These are phyloP conservation scores for Heterotilapia buettikoferi DNA, from an alignment of 2,113 vertebrate species.

Conservation along the genomic window DNA sequence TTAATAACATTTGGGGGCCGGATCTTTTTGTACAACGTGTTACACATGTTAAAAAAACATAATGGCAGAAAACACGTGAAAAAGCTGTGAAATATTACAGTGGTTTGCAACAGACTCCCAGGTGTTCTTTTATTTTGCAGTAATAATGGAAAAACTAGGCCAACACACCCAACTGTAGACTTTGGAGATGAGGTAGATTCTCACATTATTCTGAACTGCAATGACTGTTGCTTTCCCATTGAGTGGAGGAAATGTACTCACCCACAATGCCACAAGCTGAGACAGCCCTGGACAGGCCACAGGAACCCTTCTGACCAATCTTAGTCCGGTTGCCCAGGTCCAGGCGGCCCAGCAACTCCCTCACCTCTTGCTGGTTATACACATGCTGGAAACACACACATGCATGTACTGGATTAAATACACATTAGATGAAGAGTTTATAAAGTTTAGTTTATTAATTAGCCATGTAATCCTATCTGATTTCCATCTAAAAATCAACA, in stretches of 20 bases:
- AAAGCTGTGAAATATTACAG: background rate
- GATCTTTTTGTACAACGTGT: background rate
- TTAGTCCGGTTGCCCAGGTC: constrained; percentile 93
- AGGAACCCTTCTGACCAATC: constrained; percentile 89
- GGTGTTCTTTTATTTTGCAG: background rate
- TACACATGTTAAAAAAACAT: background rate
- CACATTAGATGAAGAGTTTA: background rate
- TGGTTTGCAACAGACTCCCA: background rate
- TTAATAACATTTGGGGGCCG: background rate
- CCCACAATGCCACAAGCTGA: constrained; percentile 90
- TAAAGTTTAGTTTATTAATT: background rate
- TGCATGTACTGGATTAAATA: background rate
- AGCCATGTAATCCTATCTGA: background rate
- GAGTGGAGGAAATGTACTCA: constrained; percentile 62
- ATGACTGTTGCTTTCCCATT: background rate
- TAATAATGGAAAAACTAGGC: constrained; percentile 2
- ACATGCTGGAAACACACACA: constrained; percentile 77
- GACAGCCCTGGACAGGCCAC: constrained; percentile 85
- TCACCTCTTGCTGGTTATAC: constrained; percentile 88
- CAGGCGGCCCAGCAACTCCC: constrained; percentile 89
- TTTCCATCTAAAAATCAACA: background rate
- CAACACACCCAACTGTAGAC: background rate
- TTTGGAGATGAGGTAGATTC: background rate
- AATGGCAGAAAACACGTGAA: background rate
- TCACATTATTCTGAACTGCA: background rate